phyloP scores from a whole-genome alignment of 2,113 vertebrate genomes.

The Phaetusa simplex region DNA sequence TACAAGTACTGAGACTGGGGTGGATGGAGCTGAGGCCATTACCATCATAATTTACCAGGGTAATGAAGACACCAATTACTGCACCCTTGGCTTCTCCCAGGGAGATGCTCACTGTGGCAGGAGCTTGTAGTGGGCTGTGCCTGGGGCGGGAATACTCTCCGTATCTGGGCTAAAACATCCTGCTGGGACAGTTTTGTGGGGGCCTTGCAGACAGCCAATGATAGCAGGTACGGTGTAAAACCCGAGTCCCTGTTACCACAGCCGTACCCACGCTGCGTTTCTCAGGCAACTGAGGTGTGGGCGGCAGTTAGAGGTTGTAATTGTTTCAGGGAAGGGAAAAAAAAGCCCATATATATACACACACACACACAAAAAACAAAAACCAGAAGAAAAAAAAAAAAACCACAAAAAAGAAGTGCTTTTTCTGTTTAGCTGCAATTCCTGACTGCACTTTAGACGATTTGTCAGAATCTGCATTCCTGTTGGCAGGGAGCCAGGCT shows the following conservation, averaged over 20 bases:
- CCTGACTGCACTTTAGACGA: slow-evolving; percentile 26
- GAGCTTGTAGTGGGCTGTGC: neutral
- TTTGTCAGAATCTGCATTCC: neutral
- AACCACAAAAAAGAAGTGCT: neutral
- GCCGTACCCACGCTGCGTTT: slow-evolving; percentile 57
- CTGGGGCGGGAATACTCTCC: neutral
- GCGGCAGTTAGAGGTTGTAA: slow-evolving; percentile 27
- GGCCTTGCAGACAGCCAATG: neutral
- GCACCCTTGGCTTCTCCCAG: neutral
- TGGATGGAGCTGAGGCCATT: neutral
- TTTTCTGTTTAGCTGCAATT: slow-evolving; percentile 29
- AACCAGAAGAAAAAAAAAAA: neutral
- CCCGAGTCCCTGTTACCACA: neutral
- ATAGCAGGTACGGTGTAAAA: neutral
- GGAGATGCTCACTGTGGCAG: neutral
- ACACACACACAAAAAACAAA: neutral
- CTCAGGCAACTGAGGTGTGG: slow-evolving; percentile 67
- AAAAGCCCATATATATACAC: neutral
- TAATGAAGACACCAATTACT: neutral
- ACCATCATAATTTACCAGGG: neutral
- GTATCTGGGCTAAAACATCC: neutral
- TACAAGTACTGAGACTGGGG: neutral
- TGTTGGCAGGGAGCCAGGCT: neutral
- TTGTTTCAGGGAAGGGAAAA: neutral
- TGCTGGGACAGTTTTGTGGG: neutral